Evolutionary conservation across 1,140 invertebrate species (phyloP), one percentile per base, ranked within the genome.

Genomic region (Camponotus vicinus): DNA sequence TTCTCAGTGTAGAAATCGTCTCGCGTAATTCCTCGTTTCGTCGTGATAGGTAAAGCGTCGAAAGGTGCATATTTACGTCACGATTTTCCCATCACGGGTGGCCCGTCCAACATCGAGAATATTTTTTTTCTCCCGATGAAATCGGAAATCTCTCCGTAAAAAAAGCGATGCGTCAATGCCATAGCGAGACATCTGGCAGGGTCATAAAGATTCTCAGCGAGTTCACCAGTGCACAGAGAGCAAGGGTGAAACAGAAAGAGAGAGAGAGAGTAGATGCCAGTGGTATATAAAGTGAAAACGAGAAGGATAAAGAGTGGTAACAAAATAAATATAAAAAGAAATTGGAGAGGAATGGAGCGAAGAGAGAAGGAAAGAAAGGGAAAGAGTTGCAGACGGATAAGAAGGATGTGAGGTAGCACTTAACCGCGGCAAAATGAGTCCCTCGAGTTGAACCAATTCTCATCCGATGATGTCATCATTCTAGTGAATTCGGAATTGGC

Each of bases 381-480:
- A 75, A 52, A 52, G 49, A 52, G 3, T 57, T 45, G 57, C 15
- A 49, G 32, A 42, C 55, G 88, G 82, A 76, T 67, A 66, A 86
- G 76, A 85, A 79, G 57, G 80, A 71, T 70, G 76, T 57, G 64
- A 67, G 73, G 66, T 77, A 75, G 52, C 79, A 76, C 89, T 89
- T 89, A 66, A 86, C 67, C 88, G 32, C 32, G 57, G 45, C 15
- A 67, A 79, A 85, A 90, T 61, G 79, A 86, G 86, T 61, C 34
- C 27, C 67, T 61, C 77, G 61, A 84, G 86, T 88, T 90, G 88
- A 76, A 87, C 88, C 86, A 90, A 90, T 91, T 92, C 88, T 86
- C 86, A 85, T 80, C 57, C 88, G 55, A 77, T 91, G 90, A 91
- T 80, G 88, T 78, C 86, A 91, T 77, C 78, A 80, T 89, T 91